Conservation (phyloP, 1,140 invertebrate genomes). For the Ditylenchus dipsaci region DNA sequence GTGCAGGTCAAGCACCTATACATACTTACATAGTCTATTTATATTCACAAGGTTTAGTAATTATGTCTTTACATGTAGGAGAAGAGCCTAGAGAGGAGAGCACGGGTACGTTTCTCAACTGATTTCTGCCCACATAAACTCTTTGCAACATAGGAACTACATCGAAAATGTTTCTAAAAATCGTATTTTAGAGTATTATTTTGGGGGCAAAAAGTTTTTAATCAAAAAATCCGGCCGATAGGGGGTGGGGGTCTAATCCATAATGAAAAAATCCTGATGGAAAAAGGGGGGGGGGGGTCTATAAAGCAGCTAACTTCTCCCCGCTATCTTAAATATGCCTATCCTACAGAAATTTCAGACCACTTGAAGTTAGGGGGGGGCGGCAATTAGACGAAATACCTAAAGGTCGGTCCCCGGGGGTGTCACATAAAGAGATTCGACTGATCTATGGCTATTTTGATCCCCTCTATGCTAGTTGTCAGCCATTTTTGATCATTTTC, state of each 20-base stretch:
- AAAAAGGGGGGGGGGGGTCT: not conserved
- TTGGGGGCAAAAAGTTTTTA: constrained; percentile 4
- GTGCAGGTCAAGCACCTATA: constrained; percentile 36
- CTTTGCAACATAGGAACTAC: constrained; percentile 31
- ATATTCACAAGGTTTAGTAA: not conserved
- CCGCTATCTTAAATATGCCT: too few relatives aligned
- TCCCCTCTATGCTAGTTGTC: too few relatives aligned
- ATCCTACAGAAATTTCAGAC: too few relatives aligned
- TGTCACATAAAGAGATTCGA: too few relatives aligned
- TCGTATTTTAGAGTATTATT: not conserved
- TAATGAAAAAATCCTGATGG: constrained; percentile 1
- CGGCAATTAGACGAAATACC: too few relatives aligned
- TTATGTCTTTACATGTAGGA: too few relatives aligned
- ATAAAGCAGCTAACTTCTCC: too few relatives aligned
- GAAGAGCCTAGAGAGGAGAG: constrained; percentile 13
- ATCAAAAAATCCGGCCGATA: not conserved
- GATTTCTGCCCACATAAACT: constrained; percentile 35
- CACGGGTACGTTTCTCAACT: constrained; percentile 32
- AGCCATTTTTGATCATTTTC: too few relatives aligned
- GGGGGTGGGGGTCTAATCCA: not conserved
- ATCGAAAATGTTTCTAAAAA: constrained; percentile 40
- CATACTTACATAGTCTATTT: not conserved
- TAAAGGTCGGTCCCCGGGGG: too few relatives aligned
- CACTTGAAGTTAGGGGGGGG: too few relatives aligned
- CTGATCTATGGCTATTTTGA: too few relatives aligned